Percentiles rank a stretch among this genome's conserved stretches.
Evolutionary conservation across 2,113 vertebrate genomes (phyloP).

Genomic region (Psilopogon haemacephalus): DNA sequence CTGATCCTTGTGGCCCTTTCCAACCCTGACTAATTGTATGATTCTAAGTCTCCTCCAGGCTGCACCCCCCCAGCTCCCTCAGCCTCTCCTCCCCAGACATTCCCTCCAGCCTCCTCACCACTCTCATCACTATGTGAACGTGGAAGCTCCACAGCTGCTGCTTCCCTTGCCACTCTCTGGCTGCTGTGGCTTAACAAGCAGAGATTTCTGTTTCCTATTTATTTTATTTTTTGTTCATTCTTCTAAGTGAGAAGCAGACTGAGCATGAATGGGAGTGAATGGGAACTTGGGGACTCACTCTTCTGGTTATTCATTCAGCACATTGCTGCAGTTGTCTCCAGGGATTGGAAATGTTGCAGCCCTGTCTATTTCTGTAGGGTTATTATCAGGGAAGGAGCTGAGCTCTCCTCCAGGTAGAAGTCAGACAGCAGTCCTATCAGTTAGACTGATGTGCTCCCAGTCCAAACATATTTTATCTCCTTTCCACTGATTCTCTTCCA

Average conservation of each 20-base stretch:
- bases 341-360: slow-evolving; percentile 37
- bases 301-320: slow-evolving; percentile 46
- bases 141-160: background rate
- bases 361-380: slow-evolving; percentile 30
- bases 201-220: slow-evolving; percentile 20
- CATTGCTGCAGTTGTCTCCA: background rate
- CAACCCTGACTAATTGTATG: too few species aligned
- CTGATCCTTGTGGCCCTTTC: too few species aligned
- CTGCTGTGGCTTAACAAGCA: slow-evolving; percentile 35
- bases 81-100: too few species aligned
- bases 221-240: background rate
- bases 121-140: background rate
- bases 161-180: slow-evolving; percentile 35
- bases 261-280: slow-evolving; percentile 45
- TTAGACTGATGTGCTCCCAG: background rate
- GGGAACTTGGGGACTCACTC: slow-evolving; percentile 44
- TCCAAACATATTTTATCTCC: background rate
- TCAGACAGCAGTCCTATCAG: slow-evolving; percentile 46
- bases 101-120: too few species aligned
- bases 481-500: background rate
- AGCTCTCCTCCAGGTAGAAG: slow-evolving; percentile 52
- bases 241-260: background rate
- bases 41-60: too few species aligned
- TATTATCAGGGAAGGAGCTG: slow-evolving; percentile 49
- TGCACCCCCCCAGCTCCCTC: too few species aligned